Evolutionary conservation across 2,797 vertebrate genomes (phyloP).

Genomic region (Heteromormyrus szaboi): DNA sequence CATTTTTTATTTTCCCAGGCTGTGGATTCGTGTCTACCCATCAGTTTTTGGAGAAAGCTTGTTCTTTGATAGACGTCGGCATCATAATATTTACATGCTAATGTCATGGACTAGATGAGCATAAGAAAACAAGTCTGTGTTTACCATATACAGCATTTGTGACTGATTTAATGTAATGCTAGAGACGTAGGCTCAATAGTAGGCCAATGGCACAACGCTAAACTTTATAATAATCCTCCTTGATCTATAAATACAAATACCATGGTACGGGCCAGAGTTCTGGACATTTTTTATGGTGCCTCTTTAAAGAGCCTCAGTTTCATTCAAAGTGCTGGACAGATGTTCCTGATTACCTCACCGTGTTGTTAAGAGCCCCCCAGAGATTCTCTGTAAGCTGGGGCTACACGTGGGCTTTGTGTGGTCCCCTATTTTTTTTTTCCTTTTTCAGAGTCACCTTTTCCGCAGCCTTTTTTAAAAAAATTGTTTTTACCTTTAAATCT

Average conservation of each 20-base stretch:
- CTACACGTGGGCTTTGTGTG: constrained; percentile 29
- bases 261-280: not conserved
- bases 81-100: not conserved
- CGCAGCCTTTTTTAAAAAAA: not conserved
- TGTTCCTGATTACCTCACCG: constrained; percentile 55
- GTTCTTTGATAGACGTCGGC: not conserved
- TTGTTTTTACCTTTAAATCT: constrained; percentile 5
- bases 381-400: constrained; percentile 44
- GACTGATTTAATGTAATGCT: not conserved
- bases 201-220: not conserved
- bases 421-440: constrained; percentile 10
- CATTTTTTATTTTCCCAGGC: not conserved
- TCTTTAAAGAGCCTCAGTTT: constrained; percentile 12
- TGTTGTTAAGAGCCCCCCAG: constrained; percentile 38
- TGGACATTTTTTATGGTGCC: not conserved
- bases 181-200: no score
- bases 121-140: not conserved
- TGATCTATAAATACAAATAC: not conserved
- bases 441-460: not conserved
- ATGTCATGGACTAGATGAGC: not conserved
- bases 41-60: not conserved
- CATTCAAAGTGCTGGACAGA: constrained; percentile 36
- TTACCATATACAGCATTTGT: not conserved
- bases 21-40: not conserved
- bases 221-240: not conserved